Percentiles rank a stretch among this genome's conserved stretches.
Conservation (phyloP, 2,797 vertebrate species). For the Kryptolebias ocellatus region DNA sequence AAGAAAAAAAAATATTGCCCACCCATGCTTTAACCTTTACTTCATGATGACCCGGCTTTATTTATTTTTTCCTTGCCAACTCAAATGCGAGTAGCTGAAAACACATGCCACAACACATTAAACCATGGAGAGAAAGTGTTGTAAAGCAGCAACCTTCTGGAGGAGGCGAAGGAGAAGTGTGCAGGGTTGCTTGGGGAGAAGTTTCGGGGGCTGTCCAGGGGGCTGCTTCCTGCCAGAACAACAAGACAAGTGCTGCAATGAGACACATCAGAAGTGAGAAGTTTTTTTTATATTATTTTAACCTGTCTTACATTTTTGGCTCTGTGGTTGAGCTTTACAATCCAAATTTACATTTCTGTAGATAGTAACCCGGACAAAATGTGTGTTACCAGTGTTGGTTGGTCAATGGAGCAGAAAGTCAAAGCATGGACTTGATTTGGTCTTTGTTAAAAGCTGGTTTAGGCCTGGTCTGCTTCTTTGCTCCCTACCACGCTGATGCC, state of each 20-base stretch:
- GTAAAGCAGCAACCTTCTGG: slow-evolving; percentile 84
- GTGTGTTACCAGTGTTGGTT: neutral
- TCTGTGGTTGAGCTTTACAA: slow-evolving; percentile 21
- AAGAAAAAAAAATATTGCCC: too few relatives aligned
- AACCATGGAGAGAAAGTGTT: neutral
- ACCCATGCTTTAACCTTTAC: neutral
- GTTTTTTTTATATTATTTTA: neutral
- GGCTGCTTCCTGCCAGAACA: slow-evolving; percentile 86
- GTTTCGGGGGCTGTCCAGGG: slow-evolving; percentile 92
- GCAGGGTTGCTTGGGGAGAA: slow-evolving; percentile 92
- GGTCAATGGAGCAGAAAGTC: neutral
- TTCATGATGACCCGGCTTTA: slow-evolving; percentile 13
- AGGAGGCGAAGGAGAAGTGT: slow-evolving; percentile 93
- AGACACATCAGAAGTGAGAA: slow-evolving; percentile 13
- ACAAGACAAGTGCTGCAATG: slow-evolving; percentile 22
- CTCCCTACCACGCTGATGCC: neutral
- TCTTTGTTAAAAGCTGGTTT: neutral
- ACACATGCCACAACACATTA: neutral
- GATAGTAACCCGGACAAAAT: neutral
- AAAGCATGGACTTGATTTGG: neutral
- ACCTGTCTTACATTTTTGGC: neutral
- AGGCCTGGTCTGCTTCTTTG: neutral
- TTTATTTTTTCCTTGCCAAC: slow-evolving; percentile 12
- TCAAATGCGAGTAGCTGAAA: slow-evolving; percentile 3
- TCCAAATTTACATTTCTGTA: neutral